These are phyloP conservation scores for Apocrypta bakeri DNA, from an alignment of 1,140 invertebrate genomes.

Conservation along the genomic window DNA sequence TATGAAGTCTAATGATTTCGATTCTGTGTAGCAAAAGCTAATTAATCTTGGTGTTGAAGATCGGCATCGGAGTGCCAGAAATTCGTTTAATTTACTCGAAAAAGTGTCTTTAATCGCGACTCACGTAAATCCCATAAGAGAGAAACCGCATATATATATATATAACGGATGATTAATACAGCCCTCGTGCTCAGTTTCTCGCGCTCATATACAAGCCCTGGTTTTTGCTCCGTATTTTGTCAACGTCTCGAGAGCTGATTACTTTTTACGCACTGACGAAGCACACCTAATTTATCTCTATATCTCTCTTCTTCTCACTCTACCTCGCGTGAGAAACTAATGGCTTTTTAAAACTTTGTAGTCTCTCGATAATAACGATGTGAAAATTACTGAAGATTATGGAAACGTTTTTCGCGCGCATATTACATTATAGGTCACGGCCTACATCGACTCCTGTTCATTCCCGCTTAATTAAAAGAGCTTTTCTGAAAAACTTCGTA, in stretches of 20 bases:
- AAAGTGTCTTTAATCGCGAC: conserved; percentile 24
- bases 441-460: neutral
- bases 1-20: too few species aligned
- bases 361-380: neutral
- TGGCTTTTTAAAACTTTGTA: neutral
- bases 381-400: neutral
- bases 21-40: neutral
- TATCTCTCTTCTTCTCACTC: neutral
- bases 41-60: neutral
- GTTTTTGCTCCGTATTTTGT: conserved; percentile 44
- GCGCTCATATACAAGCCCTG: neutral
- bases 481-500: neutral
- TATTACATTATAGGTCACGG: neutral
- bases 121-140: neutral
- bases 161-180: conserved; percentile 40
- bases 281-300: conserved; percentile 33
- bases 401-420: too few species aligned
- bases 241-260: conserved; percentile 46
- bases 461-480: neutral
- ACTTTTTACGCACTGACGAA: conserved; percentile 46
- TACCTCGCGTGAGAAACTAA: neutral
- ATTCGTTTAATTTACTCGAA: neutral
- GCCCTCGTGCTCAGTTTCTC: conserved; percentile 5
- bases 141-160: neutral
- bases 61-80: neutral